Base-by-base conservation (phyloP, 1,140 invertebrate species). In the Drosophila busckii region DNA sequence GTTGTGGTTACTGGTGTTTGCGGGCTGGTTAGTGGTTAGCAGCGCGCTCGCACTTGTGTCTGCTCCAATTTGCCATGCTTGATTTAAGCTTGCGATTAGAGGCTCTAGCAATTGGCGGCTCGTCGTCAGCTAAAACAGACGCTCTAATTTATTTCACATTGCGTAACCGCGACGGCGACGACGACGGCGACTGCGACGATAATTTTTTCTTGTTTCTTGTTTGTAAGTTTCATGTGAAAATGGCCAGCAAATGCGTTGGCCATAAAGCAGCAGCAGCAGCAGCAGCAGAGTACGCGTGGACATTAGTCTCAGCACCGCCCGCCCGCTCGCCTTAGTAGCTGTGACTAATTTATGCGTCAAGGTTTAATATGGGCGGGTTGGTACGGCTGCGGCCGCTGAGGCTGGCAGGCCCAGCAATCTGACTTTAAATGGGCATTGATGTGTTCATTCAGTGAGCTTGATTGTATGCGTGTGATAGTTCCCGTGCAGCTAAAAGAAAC, bases 31-130 rank as follows among this genome's bases (percentile, higher is more conserved):
- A 45, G 56, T 50, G 56, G 68, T 53, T 71, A 42, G 52, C 70
- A 62, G 70, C 58, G 48, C 61, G 56, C n/a, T n/a, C 71, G 71
- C 73, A 78, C 71, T 78, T 78, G 71, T 71, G 54, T 59, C 69
- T 82, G 75, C 75, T 82, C 75, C 75, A 82, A 82, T 82, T 82
- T 83, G 76, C 70, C 61, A 82, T 65, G 76, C 75, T 82, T 82
- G 75, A 82, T 82, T 82, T 83, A 60, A 68, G 46, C 69, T n/a
- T 59, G 37, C 75, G 75, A 82, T 82, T 82, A 82, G 69, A 54
- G 56, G 59, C 46, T 25, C 22, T 37, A 9, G 16, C 46, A 4
- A 15, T 7, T 16, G 40, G n/a, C 20, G 46, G 41, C 48, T 19
- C 44, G 68, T 63, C 63, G 68, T 52, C 44, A 68, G 61, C 73